Evolutionary conservation across 2,113 vertebrate species (phyloP).

Genomic region (Notothenia coriiceps): DNA sequence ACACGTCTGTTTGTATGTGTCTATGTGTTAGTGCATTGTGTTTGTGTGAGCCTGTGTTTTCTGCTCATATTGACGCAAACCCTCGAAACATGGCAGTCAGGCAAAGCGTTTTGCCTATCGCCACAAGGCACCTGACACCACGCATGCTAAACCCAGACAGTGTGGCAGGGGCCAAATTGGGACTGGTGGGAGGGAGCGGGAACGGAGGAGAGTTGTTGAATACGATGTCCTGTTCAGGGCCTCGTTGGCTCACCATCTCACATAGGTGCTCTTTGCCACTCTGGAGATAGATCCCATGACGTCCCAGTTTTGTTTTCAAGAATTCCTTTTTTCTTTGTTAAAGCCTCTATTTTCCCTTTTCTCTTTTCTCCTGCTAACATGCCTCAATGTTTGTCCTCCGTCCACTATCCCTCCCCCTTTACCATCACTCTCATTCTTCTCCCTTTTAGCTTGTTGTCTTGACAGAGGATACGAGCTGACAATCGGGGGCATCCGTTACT

Average conservation of each 20-base stretch:
- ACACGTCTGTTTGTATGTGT: slow-evolving; percentile 59
- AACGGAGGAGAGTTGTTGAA: slow-evolving; percentile 34
- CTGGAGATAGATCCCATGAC: slow-evolving; percentile 1
- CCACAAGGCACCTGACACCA: slow-evolving; percentile 89
- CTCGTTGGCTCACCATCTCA: background rate
- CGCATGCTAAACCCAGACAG: slow-evolving; percentile 77
- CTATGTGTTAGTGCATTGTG: slow-evolving; percentile 21
- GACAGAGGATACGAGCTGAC: slow-evolving; percentile 89
- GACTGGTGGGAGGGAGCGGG: slow-evolving; percentile 39
- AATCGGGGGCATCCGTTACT: slow-evolving; percentile 88
- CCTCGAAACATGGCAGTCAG: slow-evolving; percentile 78
- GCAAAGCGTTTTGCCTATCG: slow-evolving; percentile 79
- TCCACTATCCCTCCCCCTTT: slow-evolving; percentile 13
- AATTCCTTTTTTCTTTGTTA: slow-evolving; percentile 25
- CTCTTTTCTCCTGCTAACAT: background rate
- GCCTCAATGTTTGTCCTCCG: slow-evolving; percentile 19
- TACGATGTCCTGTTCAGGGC: slow-evolving; percentile 13
- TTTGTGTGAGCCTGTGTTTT: slow-evolving; percentile 29
- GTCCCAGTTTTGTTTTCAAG: slow-evolving; percentile 13
- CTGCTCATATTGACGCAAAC: slow-evolving; percentile 79
- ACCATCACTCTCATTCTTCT: slow-evolving; percentile 73
- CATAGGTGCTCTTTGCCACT: background rate
- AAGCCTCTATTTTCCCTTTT: slow-evolving; percentile 7
- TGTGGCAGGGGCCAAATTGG: slow-evolving; percentile 59
- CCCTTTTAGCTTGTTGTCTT: slow-evolving; percentile 78